Base-by-base conservation (phyloP, 2,113 vertebrate species). In the Dunckerocampus dactyliophorus region DNA sequence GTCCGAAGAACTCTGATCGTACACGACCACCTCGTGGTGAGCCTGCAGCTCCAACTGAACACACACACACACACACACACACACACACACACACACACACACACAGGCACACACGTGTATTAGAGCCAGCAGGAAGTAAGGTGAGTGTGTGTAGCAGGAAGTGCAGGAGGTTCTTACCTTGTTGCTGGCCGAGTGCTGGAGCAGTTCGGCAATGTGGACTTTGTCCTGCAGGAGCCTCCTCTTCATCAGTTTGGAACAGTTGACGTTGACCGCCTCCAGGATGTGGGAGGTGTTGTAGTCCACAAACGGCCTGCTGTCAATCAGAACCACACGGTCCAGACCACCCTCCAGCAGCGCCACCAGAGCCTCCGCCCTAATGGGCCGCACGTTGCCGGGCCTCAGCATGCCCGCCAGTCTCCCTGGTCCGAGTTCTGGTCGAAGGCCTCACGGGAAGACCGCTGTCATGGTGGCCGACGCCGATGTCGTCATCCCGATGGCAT, bases 191-290 rank as follows among this genome's bases (percentile, higher is more conserved):
- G 94, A 94, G 80, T 98, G 95, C 81, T 96, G 95, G 85, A 99
- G 94, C 55, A 99, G 94, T 68, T 99, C 96, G 0, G 89, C 79
- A 74, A 99, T 95, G 86, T 94, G 83, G 75, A 98, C 93, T 63
- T 98, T 98, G 88, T 97, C 96, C 87, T 98, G 96, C 82, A 95
- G 95, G 82, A 99, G 89, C 82, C 96, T 89, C 74, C 96, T 91
- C 88, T 95, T 98, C 94, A 99, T 96, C 59, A 99, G 93, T 86
- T 97, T 98, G 82, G 96, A 99, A 85, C 95, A 95, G 92, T 97
- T 95, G 79, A 98, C 93, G 71, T 95, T 98, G 75, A 98, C 89
- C 14, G 96, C 95, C 82, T 97, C 94, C 87, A 97, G 88, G 88
- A 99, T 92, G 88, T 97, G 96, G 9, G 93, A 92, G 0, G 93